Evolutionary conservation across 2,888 invertebrate genomes (phyloP).

Genomic region (Adelphocoris suturalis): DNA sequence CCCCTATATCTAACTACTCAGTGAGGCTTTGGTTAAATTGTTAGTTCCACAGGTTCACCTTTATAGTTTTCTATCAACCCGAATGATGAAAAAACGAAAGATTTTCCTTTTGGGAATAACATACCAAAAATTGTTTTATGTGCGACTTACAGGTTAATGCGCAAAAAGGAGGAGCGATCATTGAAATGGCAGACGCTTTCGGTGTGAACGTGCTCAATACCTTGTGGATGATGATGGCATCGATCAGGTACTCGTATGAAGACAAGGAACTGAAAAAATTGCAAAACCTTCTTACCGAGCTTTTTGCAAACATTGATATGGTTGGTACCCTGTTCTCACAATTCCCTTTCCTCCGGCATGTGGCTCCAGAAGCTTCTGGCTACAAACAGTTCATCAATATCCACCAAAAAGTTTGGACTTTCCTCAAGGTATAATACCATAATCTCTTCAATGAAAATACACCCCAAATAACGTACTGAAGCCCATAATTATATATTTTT

Average conservation of each 20-base stretch:
- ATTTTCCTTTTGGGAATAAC: no score
- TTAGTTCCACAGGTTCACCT: no score
- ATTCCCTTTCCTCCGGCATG: constrained; percentile 85
- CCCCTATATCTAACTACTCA: no score
- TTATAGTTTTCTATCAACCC: no score
- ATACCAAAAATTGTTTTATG: no score
- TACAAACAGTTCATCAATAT: constrained; percentile 86
- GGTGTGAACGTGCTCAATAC: constrained; percentile 89
- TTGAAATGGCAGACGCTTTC: constrained; percentile 87
- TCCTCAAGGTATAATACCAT: constrained; percentile 80
- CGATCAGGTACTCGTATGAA: constrained; percentile 85
- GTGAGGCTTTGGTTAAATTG: no score
- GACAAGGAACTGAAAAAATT: constrained; percentile 85
- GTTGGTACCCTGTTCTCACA: constrained; percentile 89
- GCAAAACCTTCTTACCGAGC: constrained; percentile 84
- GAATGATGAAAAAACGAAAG: no score
- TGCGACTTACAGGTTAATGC: constrained; percentile 27
- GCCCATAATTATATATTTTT: neutral
- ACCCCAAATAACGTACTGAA: neutral
- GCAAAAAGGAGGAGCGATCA: constrained; percentile 78
- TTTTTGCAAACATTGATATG: constrained; percentile 89
- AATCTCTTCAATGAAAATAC: no score
- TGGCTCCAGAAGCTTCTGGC: constrained; percentile 88
- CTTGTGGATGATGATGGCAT: constrained; percentile 91
- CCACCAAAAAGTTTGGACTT: constrained; percentile 86